Base-by-base conservation (phyloP, 2,113 vertebrate genomes). In the Odocoileus hemionus region DNA sequence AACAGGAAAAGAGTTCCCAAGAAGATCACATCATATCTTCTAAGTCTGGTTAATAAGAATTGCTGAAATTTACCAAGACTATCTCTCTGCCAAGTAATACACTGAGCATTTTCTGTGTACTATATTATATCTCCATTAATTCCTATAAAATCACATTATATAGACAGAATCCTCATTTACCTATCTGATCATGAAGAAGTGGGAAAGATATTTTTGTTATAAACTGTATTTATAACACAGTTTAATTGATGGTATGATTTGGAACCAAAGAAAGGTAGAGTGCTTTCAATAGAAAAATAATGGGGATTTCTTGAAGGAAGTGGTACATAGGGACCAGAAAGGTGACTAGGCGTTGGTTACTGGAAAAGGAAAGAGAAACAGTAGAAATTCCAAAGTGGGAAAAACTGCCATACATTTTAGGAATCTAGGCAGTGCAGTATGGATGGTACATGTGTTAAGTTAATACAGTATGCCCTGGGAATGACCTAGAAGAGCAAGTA, bases 341-440 rank as follows among this genome's bases (percentile, higher is more conserved):
- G 83, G 21, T 80, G 23, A 60, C 4, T 25, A 5, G 2, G 6
- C 23, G 0, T 43, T 17, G 2, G 1, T 43, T 36, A 61, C 11
- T n/a, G 33, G 21, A 39, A 91, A 47, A 82, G 39, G 45, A 61
- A 61, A 74, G 25, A 64, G 5, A 78, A 61, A 2, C 36, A 52
- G 7, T 36, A 86, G 47, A 91, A 43, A 3, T 19, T 21, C 6
- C 21, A n/a, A 60, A 89, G 19, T 7, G 52, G 23, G 28, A 45
- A 70, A 82, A 16, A 23, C 11, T 43, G 3, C 7, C 39, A 16
- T 1, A 16, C 5, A 23, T 80, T 86, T 76, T 43, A 39, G 14
- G 28, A 78, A 87, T 67, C 15, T 13, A 55, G 47, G 19, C 15
- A 50, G 47, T 70, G 55, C 4, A 33, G 4, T 39, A 14, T 9